A percentile compares a stretch with the other conserved stretches of the same genome.
Conservation (phyloP, 2,113 vertebrate species). For the Zosterops lateralis region DNA sequence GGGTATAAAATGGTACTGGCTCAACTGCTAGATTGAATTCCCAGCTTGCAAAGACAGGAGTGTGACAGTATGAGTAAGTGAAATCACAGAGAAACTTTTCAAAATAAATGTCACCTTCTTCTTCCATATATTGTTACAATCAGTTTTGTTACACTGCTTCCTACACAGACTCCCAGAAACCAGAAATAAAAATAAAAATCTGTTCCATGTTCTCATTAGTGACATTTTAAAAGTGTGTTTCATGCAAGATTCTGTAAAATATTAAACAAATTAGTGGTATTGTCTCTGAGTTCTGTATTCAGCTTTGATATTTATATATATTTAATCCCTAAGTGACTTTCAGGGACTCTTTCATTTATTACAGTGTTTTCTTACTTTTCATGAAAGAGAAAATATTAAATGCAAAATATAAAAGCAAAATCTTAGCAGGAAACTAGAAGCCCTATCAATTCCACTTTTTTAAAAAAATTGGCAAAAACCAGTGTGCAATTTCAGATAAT, state of each 20-base stretch:
- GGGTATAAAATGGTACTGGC: not conserved
- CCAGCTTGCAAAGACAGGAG: not conserved
- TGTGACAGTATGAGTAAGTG: not conserved
- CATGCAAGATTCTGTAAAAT: not conserved
- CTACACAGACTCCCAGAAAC: not conserved
- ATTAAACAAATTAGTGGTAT: not conserved
- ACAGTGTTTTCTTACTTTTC: not conserved
- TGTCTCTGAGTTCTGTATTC: not conserved
- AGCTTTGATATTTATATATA: not conserved
- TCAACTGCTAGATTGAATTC: not conserved
- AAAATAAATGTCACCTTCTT: not conserved
- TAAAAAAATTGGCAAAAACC: not conserved
- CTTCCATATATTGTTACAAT: not conserved
- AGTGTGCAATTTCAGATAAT: conserved; percentile 66
- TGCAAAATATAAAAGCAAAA: conserved; percentile 1
- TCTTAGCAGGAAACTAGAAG: conserved; percentile 17
- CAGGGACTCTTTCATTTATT: not conserved
- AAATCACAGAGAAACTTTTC: not conserved
- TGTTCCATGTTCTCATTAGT: not conserved
- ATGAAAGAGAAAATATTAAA: not conserved
- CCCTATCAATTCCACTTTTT: conserved; percentile 49
- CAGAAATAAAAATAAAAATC: not conserved
- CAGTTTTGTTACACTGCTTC: not conserved
- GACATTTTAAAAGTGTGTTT: not conserved
- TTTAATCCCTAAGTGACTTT: not conserved